Conservation (phyloP, 2,797 vertebrate genomes). For the Sebastes vulpes region DNA sequence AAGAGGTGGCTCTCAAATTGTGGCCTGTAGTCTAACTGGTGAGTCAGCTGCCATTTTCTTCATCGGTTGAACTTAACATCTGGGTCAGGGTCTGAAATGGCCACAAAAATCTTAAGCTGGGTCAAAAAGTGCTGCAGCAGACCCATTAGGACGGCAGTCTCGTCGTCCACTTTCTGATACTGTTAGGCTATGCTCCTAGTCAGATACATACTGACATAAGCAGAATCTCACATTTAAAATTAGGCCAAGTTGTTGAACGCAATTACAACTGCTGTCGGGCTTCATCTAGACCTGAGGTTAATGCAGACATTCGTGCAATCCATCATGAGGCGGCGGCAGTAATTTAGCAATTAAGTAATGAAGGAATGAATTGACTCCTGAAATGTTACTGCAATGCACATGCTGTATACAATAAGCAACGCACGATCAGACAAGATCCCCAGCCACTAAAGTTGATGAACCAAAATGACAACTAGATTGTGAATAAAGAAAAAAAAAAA, state of each 20-base stretch:
- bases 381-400: constrained; percentile 58
- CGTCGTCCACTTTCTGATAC: constrained; percentile 10
- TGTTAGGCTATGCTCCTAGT: neutral
- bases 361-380: constrained; percentile 58
- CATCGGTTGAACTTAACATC: constrained; percentile 59
- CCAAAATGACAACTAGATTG: constrained; percentile 14
- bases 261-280: constrained; percentile 15
- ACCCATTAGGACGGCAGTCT: constrained; percentile 8
- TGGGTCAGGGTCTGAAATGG: constrained; percentile 69
- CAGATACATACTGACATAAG: neutral
- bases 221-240: constrained; percentile 6
- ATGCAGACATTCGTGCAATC: constrained; percentile 54
- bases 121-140: constrained; percentile 23
- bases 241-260: constrained; percentile 31
- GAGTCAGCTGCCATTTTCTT: constrained; percentile 72
- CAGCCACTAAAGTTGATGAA: constrained; percentile 14
- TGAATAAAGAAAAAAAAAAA: constrained; percentile 4
- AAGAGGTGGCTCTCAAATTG: constrained; percentile 36
- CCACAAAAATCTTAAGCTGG: constrained; percentile 46
- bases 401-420: constrained; percentile 36
- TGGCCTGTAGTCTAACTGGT: constrained; percentile 38
- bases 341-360: constrained; percentile 64
- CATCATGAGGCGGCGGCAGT: constrained; percentile 52
- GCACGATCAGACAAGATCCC: constrained; percentile 25
- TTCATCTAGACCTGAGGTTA: constrained; percentile 45